These are phyloP conservation scores for Ariolimax columbianus DNA, from an alignment of 2,888 invertebrate species.

Conservation along the genomic window DNA sequence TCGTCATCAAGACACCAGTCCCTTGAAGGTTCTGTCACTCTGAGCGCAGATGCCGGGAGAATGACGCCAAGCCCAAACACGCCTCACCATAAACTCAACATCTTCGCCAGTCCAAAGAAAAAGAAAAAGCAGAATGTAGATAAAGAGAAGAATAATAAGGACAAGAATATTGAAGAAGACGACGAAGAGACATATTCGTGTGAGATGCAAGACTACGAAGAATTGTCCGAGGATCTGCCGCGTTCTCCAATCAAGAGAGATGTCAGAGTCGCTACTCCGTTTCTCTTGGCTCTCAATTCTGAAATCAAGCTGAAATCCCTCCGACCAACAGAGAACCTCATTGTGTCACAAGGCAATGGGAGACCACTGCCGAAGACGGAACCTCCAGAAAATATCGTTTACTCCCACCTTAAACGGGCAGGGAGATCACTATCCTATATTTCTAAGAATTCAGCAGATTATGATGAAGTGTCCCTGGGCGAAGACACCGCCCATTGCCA, in stretches of 20 bases:
- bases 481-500: not conserved
- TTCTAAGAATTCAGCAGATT: too few species aligned
- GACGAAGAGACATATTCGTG: not conserved
- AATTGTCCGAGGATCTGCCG: not conserved
- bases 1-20: not conserved
- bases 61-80: not conserved
- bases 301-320: not conserved
- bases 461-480: not conserved
- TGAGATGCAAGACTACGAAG: not conserved
- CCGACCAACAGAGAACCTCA: not conserved
- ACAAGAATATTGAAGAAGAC: too few species aligned
- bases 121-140: too few species aligned
- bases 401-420: not conserved
- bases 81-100: too few species aligned
- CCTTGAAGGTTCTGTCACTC: not conserved
- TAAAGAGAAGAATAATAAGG: not conserved
- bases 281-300: not conserved
- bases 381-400: not conserved
- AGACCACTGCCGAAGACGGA: not conserved
- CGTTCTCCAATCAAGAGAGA: not conserved
- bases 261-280: constrained; percentile 9
- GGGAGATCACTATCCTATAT: not conserved
- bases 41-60: not conserved
- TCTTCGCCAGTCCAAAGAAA: not conserved
- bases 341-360: not conserved